Conservation (phyloP, 2,797 vertebrate genomes). For the Picus viridis region DNA sequence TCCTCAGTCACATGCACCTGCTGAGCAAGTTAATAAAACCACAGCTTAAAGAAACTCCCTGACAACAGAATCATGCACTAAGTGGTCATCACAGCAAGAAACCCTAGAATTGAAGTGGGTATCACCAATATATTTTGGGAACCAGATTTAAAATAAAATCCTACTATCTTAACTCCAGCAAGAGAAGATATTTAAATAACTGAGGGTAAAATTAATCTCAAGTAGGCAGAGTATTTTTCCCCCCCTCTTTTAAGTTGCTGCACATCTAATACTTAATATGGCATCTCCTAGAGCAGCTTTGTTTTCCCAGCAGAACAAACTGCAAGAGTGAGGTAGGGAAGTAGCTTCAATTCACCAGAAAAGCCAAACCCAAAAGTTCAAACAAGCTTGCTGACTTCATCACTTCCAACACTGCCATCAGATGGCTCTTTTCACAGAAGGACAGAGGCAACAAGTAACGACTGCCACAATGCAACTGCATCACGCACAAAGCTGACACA, state of each 20-base stretch:
- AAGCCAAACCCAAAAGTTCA: not conserved
- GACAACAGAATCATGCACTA: fast-evolving
- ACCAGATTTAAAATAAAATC: not conserved
- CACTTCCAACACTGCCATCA: not conserved
- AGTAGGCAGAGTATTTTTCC: not conserved
- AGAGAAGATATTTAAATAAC: not conserved
- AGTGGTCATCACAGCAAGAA: not conserved
- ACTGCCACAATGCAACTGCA: not conserved
- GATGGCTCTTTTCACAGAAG: fast-evolving
- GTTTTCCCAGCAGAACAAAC: not conserved
- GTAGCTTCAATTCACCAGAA: not conserved
- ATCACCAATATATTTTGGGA: not conserved
- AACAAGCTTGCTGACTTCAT: not conserved
- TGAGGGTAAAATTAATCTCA: not conserved
- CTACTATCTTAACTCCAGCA: not conserved
- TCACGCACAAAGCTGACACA: not conserved
- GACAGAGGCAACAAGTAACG: fast-evolving
- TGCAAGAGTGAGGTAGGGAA: not conserved
- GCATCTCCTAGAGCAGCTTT: not conserved
- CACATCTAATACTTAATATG: not conserved
- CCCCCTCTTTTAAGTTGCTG: not conserved
- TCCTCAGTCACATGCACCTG: not conserved
- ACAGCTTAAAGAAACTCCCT: not conserved
- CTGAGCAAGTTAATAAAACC: not conserved
- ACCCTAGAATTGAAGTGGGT: not conserved